Conservation (phyloP, 2,797 vertebrate genomes). For the Corythornis leucogaster region DNA sequence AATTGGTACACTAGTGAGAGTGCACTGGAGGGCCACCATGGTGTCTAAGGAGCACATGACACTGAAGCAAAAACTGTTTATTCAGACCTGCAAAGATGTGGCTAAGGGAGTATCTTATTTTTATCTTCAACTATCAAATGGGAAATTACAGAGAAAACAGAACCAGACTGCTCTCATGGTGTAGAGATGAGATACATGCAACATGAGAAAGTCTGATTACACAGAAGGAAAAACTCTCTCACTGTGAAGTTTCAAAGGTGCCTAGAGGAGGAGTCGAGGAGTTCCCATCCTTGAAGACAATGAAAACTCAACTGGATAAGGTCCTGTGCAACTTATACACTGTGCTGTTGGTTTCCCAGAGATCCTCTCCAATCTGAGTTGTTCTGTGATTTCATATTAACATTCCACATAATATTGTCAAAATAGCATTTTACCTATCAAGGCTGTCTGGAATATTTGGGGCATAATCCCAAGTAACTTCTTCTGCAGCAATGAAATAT, state of each 20-base stretch:
- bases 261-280: background rate
- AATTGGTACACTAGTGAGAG: background rate
- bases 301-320: background rate
- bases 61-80: background rate
- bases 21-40: background rate
- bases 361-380: background rate
- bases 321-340: background rate
- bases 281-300: background rate
- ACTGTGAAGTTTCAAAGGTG: background rate
- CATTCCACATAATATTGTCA: background rate
- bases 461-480: conserved; percentile 91
- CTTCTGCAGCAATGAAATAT: conserved; percentile 94
- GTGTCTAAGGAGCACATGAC: background rate
- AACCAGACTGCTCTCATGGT: background rate
- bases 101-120: background rate
- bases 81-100: background rate
- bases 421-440: conserved; percentile 82
- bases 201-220: background rate
- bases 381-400: background rate
- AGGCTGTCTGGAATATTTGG: conserved; percentile 78
- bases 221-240: background rate
- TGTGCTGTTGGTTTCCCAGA: background rate
- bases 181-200: background rate
- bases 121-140: background rate
- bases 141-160: background rate